phyloP scores from a whole-genome alignment of 2,797 vertebrate species.

The Myotis planiceps region DNA sequence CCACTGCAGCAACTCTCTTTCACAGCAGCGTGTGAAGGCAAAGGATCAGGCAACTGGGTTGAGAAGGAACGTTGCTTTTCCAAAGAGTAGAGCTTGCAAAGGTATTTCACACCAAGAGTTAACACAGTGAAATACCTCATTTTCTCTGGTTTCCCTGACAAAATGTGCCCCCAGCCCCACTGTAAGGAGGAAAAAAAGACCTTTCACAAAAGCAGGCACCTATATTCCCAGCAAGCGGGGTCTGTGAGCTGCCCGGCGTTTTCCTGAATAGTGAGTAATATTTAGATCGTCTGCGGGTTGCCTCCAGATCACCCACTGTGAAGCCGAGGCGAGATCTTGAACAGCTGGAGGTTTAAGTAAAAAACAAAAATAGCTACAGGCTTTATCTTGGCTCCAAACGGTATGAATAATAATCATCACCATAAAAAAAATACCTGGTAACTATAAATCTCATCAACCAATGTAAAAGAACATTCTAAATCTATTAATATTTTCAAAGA shows the following conservation, averaged over 20 bases:
- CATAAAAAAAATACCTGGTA: conserved; percentile 88
- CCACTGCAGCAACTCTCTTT: conserved; percentile 66
- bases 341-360: conserved; percentile 90
- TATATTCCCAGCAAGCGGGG: neutral
- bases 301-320: conserved; percentile 82
- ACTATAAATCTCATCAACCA: conserved; percentile 90
- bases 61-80: neutral
- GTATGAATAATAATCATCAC: conserved; percentile 87
- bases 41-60: conserved; percentile 65
- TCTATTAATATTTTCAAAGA: conserved; percentile 90
- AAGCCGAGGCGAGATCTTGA: conserved; percentile 82
- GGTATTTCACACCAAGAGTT: neutral
- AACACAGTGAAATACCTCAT: neutral
- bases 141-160: neutral
- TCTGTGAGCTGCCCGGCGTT: conserved; percentile 42
- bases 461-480: conserved; percentile 89
- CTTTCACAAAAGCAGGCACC: neutral
- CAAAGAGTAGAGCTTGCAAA: neutral
- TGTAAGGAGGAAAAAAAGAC: neutral
- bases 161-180: neutral
- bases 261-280: conserved; percentile 88
- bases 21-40: neutral
- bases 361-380: conserved; percentile 87
- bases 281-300: conserved; percentile 82
- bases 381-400: conserved; percentile 86